Conservation (phyloP, 2,888 invertebrate species). For the Perizoma affinitatum region DNA sequence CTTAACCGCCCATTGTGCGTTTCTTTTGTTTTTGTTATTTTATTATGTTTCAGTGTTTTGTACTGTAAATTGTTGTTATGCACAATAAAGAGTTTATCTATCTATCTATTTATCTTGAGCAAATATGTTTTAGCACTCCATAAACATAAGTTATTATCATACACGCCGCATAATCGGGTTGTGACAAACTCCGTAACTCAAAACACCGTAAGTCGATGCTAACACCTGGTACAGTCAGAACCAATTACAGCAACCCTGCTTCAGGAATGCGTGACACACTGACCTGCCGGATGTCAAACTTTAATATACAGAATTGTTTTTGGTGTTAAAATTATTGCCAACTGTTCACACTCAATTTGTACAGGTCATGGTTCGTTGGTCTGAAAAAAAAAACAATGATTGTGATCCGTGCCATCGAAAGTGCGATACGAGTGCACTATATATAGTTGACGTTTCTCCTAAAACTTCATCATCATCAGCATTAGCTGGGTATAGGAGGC, state of each 20-base stretch:
- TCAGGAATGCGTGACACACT: slow-evolving; percentile 46
- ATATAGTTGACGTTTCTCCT: not conserved
- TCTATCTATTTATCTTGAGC: too few relatives aligned
- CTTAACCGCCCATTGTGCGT: too few relatives aligned
- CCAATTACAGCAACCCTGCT: slow-evolving; percentile 66
- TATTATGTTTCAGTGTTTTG: too few relatives aligned
- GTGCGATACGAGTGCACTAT: slow-evolving; percentile 3
- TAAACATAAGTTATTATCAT: slow-evolving; percentile 14
- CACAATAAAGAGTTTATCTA: too few relatives aligned
- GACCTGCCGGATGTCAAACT: slow-evolving; percentile 28
- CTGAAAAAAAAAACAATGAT: slow-evolving; percentile 17
- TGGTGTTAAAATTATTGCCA: slow-evolving; percentile 8
- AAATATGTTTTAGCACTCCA: not conserved
- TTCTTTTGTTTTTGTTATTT: too few relatives aligned
- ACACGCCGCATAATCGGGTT: slow-evolving; percentile 39
- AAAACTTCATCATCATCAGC: not conserved
- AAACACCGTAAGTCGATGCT: slow-evolving; percentile 62
- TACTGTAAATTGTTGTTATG: too few relatives aligned
- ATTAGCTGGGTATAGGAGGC: too few relatives aligned
- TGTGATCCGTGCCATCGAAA: slow-evolving; percentile 16
- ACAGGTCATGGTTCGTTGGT: slow-evolving; percentile 17
- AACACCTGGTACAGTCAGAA: slow-evolving; percentile 74
- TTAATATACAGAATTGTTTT: slow-evolving; percentile 21
- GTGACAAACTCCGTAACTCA: slow-evolving; percentile 31
- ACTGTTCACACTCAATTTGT: slow-evolving; percentile 20